Evolutionary conservation across 2,888 invertebrate species (phyloP), one percentile per base, ranked within the genome.

Genomic region (Ametastegia equiseti): DNA sequence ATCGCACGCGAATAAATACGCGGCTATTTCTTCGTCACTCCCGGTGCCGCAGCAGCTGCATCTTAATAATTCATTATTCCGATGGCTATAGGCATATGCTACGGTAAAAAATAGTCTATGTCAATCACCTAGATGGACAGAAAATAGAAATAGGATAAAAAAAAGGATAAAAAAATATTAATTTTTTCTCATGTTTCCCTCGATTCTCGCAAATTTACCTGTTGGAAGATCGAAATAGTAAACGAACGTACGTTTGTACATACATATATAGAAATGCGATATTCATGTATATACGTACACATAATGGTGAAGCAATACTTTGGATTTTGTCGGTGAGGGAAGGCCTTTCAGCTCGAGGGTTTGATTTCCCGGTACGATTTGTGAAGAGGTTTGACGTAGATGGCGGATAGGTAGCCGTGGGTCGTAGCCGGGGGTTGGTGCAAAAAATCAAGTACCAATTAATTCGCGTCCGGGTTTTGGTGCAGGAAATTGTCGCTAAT

Each of bases 381-480:
- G 63, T 78, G 42, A 78, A 78, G 78, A 39, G 78, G 60, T 78
- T 2, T 36, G 60, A 15, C 78, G 60, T 15, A 60, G 45, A 45
- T 60, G 30, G 60, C 42, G 54, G 78, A n/a, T n/a, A 42, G 78
- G 30, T 78, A 60, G 77, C 77, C 33, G 30, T 27, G 3, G 36
- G 3, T 11, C 30, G 30, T 27, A 7, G 19, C 15, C 0, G 1
- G 54, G 54, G 69, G 39, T 50, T 45, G 78, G 78, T 63, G 78
- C 78, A 78, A 78, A 78, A 78, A 78, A 78, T 78, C 78, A 78
- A 78, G 78, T 78, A 78, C 78, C 78, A 78, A 78, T 78, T 78
- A 78, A 78, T 78, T 60, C 60, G 45, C 57, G 60, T 60, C 60
- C 78, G 78, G 42, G 42, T 78, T 78, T 60, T 47, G 60, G 60